A percentile compares a stretch with the other conserved stretches of the same genome.
Conservation (phyloP, 2,888 invertebrate species). For the Drosophila mimetica region DNA sequence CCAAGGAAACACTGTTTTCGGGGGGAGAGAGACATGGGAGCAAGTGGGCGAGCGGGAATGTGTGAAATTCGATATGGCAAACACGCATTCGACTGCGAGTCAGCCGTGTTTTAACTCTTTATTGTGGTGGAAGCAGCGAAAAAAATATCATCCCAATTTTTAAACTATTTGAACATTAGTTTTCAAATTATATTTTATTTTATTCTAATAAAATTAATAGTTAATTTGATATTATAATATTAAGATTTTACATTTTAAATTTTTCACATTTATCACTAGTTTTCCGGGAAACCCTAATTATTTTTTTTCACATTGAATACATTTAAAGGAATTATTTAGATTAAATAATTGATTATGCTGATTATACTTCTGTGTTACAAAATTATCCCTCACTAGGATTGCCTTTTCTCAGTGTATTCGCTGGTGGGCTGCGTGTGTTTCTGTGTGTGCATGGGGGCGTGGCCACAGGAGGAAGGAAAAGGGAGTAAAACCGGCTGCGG, state of each 20-base stretch:
- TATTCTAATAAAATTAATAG: too few relatives aligned
- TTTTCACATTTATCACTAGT: too few relatives aligned
- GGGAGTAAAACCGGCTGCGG: slow-evolving; percentile 15
- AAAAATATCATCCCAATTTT: background rate
- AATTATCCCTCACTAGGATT: too few relatives aligned
- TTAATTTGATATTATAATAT: too few relatives aligned
- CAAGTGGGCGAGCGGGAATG: slow-evolving; percentile 23
- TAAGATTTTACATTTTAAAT: too few relatives aligned
- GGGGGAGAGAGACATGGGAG: background rate
- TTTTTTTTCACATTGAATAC: too few relatives aligned
- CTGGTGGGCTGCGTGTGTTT: background rate
- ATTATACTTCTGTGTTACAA: too few relatives aligned
- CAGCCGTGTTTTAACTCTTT: slow-evolving; percentile 33
- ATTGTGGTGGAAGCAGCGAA: slow-evolving; percentile 5
- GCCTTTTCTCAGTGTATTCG: background rate
- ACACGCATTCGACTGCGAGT: slow-evolving; percentile 34
- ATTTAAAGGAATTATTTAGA: too few relatives aligned
- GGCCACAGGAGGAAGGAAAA: slow-evolving; percentile 6
- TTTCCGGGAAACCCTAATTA: too few relatives aligned
- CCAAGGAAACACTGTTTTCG: background rate
- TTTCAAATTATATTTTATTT: too few relatives aligned
- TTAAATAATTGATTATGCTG: too few relatives aligned
- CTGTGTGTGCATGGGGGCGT: slow-evolving; percentile 13
- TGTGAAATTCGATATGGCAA: slow-evolving; percentile 66
- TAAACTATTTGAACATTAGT: background rate